These are phyloP conservation scores for Cryptotis parvus DNA, from an alignment of 2,113 vertebrate genomes.

Conservation along the genomic window DNA sequence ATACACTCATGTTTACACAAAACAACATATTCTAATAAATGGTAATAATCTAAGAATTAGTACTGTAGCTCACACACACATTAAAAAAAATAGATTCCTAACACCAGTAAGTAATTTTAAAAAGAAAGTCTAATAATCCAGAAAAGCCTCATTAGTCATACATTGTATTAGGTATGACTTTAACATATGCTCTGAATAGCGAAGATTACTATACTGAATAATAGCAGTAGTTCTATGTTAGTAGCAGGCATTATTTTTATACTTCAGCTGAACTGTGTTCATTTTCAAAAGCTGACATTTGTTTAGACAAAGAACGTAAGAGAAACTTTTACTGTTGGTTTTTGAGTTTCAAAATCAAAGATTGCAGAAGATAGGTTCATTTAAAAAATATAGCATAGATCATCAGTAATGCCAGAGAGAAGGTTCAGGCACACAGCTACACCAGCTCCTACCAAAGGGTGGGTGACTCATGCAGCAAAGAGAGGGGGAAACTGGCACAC, in stretches of 20 bases:
- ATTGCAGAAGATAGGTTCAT: neutral
- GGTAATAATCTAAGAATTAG: neutral
- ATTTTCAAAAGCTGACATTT: neutral
- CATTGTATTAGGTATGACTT: neutral
- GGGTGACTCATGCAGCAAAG: too few relatives aligned
- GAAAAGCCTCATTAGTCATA: neutral
- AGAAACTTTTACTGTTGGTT: neutral
- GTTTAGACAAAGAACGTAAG: neutral
- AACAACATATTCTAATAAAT: neutral
- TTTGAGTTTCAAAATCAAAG: neutral
- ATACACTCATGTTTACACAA: neutral
- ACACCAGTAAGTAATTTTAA: neutral
- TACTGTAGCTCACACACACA: neutral
- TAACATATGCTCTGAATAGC: neutral
- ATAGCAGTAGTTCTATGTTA: neutral
- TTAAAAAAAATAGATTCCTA: neutral
- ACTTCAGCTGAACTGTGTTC: neutral
- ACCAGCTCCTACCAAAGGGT: too few relatives aligned
- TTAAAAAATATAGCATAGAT: too few relatives aligned
- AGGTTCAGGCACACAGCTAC: too few relatives aligned
- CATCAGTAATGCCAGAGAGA: too few relatives aligned
- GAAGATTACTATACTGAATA: neutral
- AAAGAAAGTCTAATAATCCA: neutral
- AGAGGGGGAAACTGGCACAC: too few relatives aligned
- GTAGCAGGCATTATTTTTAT: neutral